These are phyloP conservation scores for Antrozous pallidus DNA, from an alignment of 2,797 vertebrate genomes.

Conservation along the genomic window DNA sequence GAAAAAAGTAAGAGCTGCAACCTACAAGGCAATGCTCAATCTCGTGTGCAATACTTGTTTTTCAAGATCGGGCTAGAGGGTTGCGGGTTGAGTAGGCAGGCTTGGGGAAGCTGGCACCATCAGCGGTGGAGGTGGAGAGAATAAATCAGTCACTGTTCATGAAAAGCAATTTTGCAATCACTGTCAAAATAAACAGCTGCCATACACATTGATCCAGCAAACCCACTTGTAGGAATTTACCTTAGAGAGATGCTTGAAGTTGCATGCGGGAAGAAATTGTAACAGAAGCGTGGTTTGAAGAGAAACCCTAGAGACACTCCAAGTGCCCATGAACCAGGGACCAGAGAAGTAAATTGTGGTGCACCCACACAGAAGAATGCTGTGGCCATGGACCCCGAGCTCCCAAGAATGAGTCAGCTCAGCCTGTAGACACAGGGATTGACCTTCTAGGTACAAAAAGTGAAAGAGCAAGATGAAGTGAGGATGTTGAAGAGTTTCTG, in stretches of 20 bases:
- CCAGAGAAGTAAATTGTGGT: not conserved
- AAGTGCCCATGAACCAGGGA: not conserved
- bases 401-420: not conserved
- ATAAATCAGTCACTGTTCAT: not conserved
- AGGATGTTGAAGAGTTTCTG: not conserved
- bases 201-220: not conserved
- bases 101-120: not conserved
- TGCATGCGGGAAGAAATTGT: not conserved
- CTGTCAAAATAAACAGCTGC: not conserved
- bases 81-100: not conserved
- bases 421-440: too few relatives aligned
- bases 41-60: not conserved
- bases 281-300: not conserved
- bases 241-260: not conserved
- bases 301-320: not conserved
- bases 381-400: not conserved
- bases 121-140: not conserved
- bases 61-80: not conserved
- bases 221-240: not conserved
- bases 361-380: not conserved
- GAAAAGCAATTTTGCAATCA: not conserved
- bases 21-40: not conserved
- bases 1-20: not conserved
- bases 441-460: not conserved
- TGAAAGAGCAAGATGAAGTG: not conserved